Evolutionary conservation across 1,140 invertebrate genomes (phyloP).

Genomic region (Ladona fulva): DNA sequence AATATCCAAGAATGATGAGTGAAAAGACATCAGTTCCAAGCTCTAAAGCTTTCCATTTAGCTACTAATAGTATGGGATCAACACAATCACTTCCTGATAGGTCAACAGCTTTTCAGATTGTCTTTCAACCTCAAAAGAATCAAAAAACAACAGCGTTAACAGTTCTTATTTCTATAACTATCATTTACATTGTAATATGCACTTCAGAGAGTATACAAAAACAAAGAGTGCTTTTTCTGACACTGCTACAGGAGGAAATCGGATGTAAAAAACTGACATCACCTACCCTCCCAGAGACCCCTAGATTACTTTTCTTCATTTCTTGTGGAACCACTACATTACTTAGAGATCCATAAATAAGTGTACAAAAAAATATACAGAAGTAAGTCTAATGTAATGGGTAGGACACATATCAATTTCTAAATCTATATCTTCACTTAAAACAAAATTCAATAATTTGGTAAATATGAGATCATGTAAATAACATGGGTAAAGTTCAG

Average conservation of each 20-base stretch:
- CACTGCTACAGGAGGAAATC: neutral
- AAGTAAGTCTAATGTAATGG: conserved; percentile 1
- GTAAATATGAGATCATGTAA: conserved; percentile 10
- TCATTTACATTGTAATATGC: conserved; percentile 10
- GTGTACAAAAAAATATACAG: conserved; percentile 10
- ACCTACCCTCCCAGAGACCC: neutral
- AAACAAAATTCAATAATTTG: conserved; percentile 4
- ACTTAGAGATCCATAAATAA: conserved; percentile 10
- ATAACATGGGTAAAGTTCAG: neutral
- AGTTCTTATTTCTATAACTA: neutral
- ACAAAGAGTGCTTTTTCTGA: conserved; percentile 7
- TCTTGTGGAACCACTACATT: conserved; percentile 6
- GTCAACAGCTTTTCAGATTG: conserved; percentile 1
- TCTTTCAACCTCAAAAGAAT: conserved; percentile 10
- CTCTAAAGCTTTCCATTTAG: neutral
- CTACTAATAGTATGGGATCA: neutral
- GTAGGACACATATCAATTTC: neutral
- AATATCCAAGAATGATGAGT: conserved; percentile 6
- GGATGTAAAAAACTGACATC: conserved; percentile 1
- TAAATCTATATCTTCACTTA: conserved; percentile 8
- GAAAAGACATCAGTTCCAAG: conserved; percentile 1
- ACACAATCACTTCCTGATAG: neutral
- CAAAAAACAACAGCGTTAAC: conserved; percentile 4
- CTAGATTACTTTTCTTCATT: neutral
- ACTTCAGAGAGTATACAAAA: conserved; percentile 10